These are phyloP conservation scores for Drosophila paramelanica DNA, from an alignment of 2,888 invertebrate species.

Conservation along the genomic window DNA sequence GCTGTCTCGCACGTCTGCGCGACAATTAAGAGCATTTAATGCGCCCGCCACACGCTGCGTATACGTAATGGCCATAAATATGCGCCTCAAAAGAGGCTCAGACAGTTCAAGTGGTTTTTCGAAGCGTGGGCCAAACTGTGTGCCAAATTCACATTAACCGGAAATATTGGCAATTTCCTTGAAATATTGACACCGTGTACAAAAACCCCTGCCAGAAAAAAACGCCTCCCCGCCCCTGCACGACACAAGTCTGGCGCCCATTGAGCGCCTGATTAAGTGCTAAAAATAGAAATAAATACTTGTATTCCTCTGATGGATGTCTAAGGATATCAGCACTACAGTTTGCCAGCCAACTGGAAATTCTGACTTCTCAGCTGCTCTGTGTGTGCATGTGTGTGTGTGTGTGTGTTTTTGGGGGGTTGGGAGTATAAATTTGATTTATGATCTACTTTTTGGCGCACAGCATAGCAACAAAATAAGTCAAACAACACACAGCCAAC, in stretches of 20 bases:
- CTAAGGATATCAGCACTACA: slow-evolving; percentile 43
- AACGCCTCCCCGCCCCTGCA: neutral
- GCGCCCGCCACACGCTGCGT: slow-evolving; percentile 44
- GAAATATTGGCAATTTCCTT: slow-evolving; percentile 76
- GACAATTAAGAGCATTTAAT: slow-evolving; percentile 65
- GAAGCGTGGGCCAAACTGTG: slow-evolving; percentile 19
- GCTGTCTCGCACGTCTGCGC: slow-evolving; percentile 33
- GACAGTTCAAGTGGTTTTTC: slow-evolving; percentile 29
- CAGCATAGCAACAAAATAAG: slow-evolving; percentile 40
- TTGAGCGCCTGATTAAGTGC: slow-evolving; percentile 74
- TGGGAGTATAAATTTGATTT: slow-evolving; percentile 63
- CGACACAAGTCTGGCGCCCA: slow-evolving; percentile 31
- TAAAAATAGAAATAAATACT: slow-evolving; percentile 72
- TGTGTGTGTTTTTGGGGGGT: slow-evolving; percentile 10
- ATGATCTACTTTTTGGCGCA: slow-evolving; percentile 54
- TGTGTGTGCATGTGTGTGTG: slow-evolving; percentile 21
- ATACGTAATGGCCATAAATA: slow-evolving; percentile 61
- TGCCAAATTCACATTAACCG: slow-evolving; percentile 64
- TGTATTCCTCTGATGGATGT: slow-evolving; percentile 62
- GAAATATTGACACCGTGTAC: slow-evolving; percentile 56
- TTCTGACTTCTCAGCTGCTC: slow-evolving; percentile 21
- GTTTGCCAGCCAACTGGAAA: slow-evolving; percentile 27
- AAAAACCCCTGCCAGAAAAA: neutral
- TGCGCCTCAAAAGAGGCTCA: slow-evolving; percentile 4
- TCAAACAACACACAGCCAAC: slow-evolving; percentile 20